Conservation (phyloP, 2,113 vertebrate genomes). For the Pycnonotus jocosus region DNA sequence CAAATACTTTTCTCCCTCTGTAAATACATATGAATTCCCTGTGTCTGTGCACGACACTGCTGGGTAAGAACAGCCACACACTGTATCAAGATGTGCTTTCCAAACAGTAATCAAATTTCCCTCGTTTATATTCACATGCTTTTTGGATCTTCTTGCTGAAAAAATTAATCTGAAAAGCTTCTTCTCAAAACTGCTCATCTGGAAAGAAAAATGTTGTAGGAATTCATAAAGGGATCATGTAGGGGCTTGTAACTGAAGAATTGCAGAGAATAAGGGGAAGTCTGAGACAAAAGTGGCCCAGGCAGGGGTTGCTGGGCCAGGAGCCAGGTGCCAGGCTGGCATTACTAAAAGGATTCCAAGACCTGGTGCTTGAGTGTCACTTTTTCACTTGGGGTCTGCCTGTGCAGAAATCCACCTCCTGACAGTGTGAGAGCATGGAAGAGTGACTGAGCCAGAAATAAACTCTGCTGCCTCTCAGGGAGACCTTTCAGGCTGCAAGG, state of each 20-base stretch:
- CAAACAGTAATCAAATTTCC: neutral
- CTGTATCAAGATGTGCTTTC: neutral
- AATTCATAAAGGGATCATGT: neutral
- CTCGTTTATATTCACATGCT: neutral
- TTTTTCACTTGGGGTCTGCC: neutral
- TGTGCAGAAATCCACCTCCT: neutral
- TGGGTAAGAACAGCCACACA: neutral
- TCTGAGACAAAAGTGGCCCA: neutral
- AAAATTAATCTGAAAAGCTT: neutral
- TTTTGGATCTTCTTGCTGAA: neutral
- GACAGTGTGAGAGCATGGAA: neutral
- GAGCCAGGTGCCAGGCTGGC: neutral
- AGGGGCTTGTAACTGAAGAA: neutral
- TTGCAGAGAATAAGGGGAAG: neutral
- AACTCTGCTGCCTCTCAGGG: neutral
- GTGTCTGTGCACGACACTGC: neutral
- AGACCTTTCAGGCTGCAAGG: neutral
- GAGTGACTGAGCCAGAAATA: neutral
- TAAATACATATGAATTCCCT: neutral
- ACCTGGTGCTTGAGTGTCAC: neutral
- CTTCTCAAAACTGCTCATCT: rapidly evolving
- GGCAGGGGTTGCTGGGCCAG: neutral
- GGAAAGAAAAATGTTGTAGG: neutral
- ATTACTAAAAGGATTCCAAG: neutral
- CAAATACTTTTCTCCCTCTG: neutral